Evolutionary conservation across 2,888 invertebrate genomes (phyloP).

Genomic region (Ormia ochracea): DNA sequence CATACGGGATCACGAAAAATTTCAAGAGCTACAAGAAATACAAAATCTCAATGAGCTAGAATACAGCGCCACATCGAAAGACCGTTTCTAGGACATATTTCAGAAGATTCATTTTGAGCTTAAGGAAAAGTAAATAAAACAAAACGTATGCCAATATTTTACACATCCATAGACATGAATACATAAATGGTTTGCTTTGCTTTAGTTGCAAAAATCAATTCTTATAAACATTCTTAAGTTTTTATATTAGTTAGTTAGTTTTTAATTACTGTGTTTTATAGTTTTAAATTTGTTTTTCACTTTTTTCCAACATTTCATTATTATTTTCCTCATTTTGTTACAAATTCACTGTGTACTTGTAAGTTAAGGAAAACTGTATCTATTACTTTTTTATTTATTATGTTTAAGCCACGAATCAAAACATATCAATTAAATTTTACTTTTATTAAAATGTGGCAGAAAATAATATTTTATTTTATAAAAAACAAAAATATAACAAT

Average conservation of each 20-base stretch:
- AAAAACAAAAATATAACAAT: too few species aligned
- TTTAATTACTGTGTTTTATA: conserved; percentile 6
- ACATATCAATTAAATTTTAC: conserved; percentile 37
- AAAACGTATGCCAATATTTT: neutral
- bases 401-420: conserved; percentile 39
- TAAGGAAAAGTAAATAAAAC: conserved; percentile 65
- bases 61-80: conserved; percentile 86
- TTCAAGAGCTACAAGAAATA: conserved; percentile 92
- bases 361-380: neutral
- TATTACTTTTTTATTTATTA: neutral
- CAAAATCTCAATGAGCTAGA: conserved; percentile 89
- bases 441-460: neutral
- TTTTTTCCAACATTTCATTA: neutral
- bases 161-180: neutral
- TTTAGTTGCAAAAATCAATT: neutral
- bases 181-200: too few species aligned
- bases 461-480: neutral
- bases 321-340: neutral
- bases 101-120: conserved; percentile 81
- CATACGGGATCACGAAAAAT: conserved; percentile 95
- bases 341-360: neutral
- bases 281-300: neutral
- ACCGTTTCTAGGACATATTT: conserved; percentile 91
- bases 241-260: conserved; percentile 27
- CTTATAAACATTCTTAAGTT: conserved; percentile 8